Evolutionary conservation across 2,113 vertebrate species (phyloP).

Genomic region (rat (Rattus norvegicus)): DNA sequence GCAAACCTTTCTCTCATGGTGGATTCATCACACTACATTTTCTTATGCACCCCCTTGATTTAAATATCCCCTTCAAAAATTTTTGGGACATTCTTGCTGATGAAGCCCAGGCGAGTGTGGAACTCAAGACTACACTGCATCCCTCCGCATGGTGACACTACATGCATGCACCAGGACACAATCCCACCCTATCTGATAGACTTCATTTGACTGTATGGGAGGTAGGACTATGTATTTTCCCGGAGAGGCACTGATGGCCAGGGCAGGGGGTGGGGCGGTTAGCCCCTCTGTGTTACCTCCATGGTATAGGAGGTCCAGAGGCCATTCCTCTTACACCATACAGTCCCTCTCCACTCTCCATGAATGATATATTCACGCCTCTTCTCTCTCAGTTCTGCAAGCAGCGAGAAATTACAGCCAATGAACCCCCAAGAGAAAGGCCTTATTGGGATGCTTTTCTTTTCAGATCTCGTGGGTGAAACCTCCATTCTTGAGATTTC

Average conservation of each 20-base stretch:
- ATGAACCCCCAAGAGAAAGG: not conserved
- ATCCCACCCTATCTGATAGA: not conserved
- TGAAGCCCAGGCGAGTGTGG: not conserved
- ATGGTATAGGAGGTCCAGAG: not conserved
- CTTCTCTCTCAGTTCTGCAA: not conserved
- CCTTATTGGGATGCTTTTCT: not conserved
- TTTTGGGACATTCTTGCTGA: not conserved
- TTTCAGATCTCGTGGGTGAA: not conserved
- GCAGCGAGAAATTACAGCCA: not conserved
- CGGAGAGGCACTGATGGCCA: not conserved
- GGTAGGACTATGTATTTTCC: not conserved
- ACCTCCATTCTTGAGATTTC: not conserved
- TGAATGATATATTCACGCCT: not conserved
- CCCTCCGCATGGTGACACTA: not conserved
- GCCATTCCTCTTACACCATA: not conserved
- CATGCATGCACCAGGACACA: not conserved
- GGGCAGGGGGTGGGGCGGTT: not conserved
- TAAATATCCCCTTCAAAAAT: not conserved
- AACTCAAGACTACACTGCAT: not conserved
- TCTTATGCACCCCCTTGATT: too few relatives aligned
- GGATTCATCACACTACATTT: too few relatives aligned
- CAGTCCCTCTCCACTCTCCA: not conserved
- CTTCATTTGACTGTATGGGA: not conserved
- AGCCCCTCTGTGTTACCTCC: not conserved
- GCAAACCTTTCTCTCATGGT: too few relatives aligned